Evolutionary conservation across 2,113 vertebrate genomes (phyloP).

Genomic region (Megaleporinus macrocephalus): DNA sequence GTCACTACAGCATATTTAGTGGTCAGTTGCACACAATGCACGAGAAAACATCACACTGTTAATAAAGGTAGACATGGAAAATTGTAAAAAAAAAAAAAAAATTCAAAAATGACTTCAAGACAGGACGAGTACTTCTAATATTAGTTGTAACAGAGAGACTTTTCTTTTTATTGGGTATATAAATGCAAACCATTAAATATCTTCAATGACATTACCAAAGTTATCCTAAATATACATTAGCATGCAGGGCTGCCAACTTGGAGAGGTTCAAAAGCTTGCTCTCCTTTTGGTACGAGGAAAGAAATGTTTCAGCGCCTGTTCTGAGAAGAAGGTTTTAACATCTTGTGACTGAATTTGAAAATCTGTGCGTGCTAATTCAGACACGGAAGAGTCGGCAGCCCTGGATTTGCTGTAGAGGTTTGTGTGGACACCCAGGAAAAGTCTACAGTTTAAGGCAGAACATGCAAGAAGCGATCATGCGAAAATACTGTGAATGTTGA

Average conservation of each 20-base stretch:
- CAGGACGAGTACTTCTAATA: background rate
- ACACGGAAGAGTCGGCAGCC: background rate
- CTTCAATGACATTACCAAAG: constrained; percentile 10
- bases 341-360: background rate
- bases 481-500: background rate
- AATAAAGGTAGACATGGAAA: background rate
- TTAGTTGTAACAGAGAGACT: background rate
- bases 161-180: constrained; percentile 37
- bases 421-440: background rate
- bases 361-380: background rate
- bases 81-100: background rate
- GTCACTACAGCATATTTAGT: constrained; percentile 17
- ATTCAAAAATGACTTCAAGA: background rate
- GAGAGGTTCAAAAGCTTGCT: background rate
- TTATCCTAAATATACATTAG: background rate
- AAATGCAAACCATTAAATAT: constrained; percentile 28
- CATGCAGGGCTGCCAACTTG: background rate
- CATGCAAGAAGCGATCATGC: constrained; percentile 32
- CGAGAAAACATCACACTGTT: background rate
- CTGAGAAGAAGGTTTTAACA: background rate
- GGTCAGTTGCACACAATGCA: constrained; percentile 20
- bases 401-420: background rate
- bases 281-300: background rate
- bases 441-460: background rate
- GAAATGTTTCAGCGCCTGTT: background rate